Evolutionary conservation across 2,888 invertebrate genomes (phyloP).

Genomic region (Antheraea assamensis): DNA sequence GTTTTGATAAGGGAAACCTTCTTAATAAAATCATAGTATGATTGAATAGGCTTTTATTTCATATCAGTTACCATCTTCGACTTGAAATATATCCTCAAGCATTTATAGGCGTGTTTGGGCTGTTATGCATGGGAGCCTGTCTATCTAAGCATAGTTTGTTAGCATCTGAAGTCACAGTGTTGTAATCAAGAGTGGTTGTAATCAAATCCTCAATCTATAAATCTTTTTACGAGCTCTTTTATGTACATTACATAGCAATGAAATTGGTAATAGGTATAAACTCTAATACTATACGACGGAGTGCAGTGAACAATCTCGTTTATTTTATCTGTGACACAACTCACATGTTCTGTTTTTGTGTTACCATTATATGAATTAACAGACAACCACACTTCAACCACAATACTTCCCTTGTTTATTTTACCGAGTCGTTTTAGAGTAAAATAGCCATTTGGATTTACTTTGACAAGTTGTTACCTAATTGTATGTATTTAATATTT

Average conservation of each 20-base stretch:
- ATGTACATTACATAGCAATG: background rate
- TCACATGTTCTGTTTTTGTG: background rate
- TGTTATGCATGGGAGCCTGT: too few species aligned
- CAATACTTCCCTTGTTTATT: background rate
- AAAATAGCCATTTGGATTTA: background rate
- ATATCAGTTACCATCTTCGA: too few species aligned
- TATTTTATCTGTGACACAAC: background rate
- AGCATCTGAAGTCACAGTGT: too few species aligned
- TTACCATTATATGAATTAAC: background rate
- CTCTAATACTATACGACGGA: background rate
- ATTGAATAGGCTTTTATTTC: too few species aligned
- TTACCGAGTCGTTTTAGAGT: background rate
- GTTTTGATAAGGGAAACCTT: too few species aligned
- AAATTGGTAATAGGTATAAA: background rate
- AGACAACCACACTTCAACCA: slow-evolving; percentile 1
- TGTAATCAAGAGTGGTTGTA: too few species aligned
- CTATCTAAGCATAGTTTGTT: too few species aligned
- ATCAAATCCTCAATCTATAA: too few species aligned
- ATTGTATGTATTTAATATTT: background rate
- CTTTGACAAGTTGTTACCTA: background rate
- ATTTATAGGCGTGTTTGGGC: too few species aligned
- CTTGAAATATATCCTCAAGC: too few species aligned
- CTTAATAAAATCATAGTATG: too few species aligned
- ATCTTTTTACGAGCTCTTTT: too few species aligned
- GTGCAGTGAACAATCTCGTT: background rate